Evolutionary conservation across 2,113 vertebrate genomes (phyloP).

Genomic region (Jacana jacana): DNA sequence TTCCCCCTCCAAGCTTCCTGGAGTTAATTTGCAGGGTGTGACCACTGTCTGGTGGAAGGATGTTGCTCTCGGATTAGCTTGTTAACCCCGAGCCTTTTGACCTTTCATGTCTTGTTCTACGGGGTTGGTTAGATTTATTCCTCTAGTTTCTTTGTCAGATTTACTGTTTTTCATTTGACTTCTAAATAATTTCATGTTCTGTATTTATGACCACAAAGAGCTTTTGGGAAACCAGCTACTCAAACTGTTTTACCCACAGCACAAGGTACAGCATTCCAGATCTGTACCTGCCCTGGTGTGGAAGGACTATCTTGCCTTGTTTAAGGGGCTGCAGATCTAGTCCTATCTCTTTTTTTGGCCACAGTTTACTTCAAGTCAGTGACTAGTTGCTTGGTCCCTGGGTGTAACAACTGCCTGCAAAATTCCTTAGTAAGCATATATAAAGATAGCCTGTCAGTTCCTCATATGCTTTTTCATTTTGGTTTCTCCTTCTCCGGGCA

Average conservation of each 20-base stretch:
- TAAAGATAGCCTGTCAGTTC: neutral
- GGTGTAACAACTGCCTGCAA: neutral
- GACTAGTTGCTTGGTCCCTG: neutral
- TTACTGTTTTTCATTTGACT: neutral
- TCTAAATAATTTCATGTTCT: neutral
- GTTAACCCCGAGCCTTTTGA: conserved; percentile 58
- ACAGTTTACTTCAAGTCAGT: neutral
- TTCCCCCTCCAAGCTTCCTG: conserved; percentile 19
- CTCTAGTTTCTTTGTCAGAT: neutral
- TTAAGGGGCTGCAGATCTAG: neutral
- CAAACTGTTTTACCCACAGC: neutral
- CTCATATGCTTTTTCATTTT: neutral
- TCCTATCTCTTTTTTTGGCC: neutral
- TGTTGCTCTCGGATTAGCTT: conserved; percentile 61
- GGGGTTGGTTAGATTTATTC: conserved; percentile 36
- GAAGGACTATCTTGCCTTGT: neutral
- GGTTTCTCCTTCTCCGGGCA: neutral
- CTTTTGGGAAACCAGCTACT: neutral
- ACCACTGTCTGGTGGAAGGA: conserved; percentile 58
- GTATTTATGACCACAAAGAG: neutral
- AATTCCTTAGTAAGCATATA: neutral
- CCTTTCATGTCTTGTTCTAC: conserved; percentile 10
- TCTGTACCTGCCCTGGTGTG: neutral
- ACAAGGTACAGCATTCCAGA: neutral
- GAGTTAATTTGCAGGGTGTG: conserved; percentile 52